Evolutionary conservation across 2,888 invertebrate species (phyloP).

Genomic region (Adela reaumurella): DNA sequence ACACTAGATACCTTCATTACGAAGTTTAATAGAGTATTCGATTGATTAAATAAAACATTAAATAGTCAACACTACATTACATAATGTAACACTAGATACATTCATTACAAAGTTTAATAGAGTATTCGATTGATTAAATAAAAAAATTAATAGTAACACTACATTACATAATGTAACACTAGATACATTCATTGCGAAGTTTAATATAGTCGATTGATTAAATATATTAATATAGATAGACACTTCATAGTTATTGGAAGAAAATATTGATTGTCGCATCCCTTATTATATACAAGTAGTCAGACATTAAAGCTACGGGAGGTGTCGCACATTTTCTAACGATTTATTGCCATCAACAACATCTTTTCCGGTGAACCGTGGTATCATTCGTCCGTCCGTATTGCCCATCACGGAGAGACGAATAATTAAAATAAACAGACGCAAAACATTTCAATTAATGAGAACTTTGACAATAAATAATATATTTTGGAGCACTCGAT

Average conservation of each 20-base stretch:
- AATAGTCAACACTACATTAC: not conserved
- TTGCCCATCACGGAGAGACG: slow-evolving; percentile 50
- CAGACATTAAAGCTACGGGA: not conserved
- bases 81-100: slow-evolving; percentile 1
- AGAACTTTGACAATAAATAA: not conserved
- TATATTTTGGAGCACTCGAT: not conserved
- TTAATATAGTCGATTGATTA: not conserved
- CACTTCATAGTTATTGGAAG: not conserved
- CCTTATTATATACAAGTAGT: not conserved
- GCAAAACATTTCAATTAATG: slow-evolving; percentile 14
- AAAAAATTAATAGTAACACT: too few species aligned
- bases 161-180: not conserved
- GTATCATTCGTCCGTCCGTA: slow-evolving; percentile 48
- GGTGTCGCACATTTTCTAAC: not conserved
- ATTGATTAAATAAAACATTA: too few species aligned
- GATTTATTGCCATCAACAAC: slow-evolving; percentile 5
- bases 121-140: too few species aligned
- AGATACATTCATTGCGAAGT: not conserved
- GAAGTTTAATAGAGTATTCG: too few species aligned
- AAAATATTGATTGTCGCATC: not conserved
- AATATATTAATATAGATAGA: too few species aligned
- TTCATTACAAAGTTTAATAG: not conserved
- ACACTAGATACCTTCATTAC: not conserved
- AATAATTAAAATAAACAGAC: slow-evolving; percentile 21
- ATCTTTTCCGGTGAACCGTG: slow-evolving; percentile 7